These are phyloP conservation scores for Sinella curviseta DNA, from an alignment of 1,140 invertebrate species.

Conservation along the genomic window DNA sequence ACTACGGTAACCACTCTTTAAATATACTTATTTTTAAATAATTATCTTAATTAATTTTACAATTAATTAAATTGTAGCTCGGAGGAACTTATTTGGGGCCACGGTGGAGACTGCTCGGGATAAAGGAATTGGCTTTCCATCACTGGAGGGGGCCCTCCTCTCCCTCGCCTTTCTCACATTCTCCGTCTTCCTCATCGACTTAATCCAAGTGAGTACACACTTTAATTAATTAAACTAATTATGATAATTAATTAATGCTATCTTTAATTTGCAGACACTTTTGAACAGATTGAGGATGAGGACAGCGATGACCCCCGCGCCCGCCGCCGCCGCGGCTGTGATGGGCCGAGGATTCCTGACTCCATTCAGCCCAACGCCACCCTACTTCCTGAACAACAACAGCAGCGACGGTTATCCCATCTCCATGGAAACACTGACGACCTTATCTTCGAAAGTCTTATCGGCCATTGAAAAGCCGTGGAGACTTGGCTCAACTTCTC, in stretches of 20 bases:
- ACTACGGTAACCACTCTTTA: constrained; percentile 26
- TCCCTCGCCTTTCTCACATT: constrained; percentile 79
- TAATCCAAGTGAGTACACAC: constrained; percentile 66
- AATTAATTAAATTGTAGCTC: neutral
- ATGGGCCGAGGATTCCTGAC: neutral
- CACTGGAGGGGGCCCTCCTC: constrained; percentile 73
- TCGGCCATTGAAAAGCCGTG: neutral
- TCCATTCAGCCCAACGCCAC: neutral
- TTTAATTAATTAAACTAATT: neutral
- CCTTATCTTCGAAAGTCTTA: neutral
- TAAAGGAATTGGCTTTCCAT: constrained; percentile 68
- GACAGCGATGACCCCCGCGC: neutral
- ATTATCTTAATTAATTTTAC: neutral
- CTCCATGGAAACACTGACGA: neutral
- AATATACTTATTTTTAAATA: neutral
- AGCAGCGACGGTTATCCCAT: neutral
- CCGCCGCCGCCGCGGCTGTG: neutral
- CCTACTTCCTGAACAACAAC: neutral
- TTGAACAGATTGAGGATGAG: neutral
- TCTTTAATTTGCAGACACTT: neutral
- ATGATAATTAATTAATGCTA: neutral
- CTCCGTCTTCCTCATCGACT: constrained; percentile 76
- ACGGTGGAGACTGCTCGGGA: neutral
- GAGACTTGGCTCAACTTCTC: neutral
- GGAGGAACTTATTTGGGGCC: neutral